These are phyloP conservation scores for Glaucopsyche alexis DNA, from an alignment of 2,888 invertebrate species.

Conservation along the genomic window DNA sequence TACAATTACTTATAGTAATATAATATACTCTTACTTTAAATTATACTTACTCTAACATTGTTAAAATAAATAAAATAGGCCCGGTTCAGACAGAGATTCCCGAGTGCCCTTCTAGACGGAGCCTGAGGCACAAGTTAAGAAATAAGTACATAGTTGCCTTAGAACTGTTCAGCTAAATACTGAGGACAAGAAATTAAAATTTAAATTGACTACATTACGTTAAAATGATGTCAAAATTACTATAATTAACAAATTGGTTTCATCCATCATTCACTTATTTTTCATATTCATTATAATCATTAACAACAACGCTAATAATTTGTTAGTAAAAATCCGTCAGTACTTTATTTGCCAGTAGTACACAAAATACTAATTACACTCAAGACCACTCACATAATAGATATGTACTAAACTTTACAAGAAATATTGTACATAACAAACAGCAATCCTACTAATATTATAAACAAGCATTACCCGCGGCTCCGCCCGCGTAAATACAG, in stretches of 20 bases:
- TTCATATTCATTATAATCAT: not conserved
- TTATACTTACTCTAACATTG: constrained; percentile 1
- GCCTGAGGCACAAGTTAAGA: constrained; percentile 4
- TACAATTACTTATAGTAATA: constrained; percentile 43
- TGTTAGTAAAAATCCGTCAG: no score
- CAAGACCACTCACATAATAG: no score
- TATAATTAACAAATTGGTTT: not conserved
- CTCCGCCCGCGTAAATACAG: no score
- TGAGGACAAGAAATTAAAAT: not conserved
- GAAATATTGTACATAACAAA: no score
- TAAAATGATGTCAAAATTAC: no score
- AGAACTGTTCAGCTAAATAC: not conserved
- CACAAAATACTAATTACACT: no score
- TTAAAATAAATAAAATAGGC: constrained; percentile 30
- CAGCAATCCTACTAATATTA: no score
- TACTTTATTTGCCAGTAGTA: no score
- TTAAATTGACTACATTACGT: not conserved
- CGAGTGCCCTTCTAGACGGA: not conserved
- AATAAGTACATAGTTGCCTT: not conserved
- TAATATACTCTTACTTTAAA: not conserved
- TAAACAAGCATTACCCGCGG: no score
- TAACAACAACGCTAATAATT: no score
- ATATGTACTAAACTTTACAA: no score
- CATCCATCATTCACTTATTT: not conserved
- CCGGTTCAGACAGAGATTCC: not conserved